Conservation (phyloP, 2,888 invertebrate species). For the Rhagonycha lutea region DNA sequence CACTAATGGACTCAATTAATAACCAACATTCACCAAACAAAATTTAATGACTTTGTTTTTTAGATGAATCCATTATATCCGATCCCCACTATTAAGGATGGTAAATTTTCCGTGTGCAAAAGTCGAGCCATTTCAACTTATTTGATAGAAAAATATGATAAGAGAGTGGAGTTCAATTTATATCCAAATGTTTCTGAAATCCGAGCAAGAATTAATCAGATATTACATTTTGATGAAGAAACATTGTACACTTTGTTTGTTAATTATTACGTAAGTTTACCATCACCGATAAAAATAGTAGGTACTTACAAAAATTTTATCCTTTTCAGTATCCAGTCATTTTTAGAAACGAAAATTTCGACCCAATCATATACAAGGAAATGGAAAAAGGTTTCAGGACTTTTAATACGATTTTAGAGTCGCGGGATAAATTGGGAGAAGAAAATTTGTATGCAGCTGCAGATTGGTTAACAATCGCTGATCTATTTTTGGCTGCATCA, state of each 20-base stretch:
- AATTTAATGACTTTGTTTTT: constrained; percentile 29
- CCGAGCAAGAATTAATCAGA: constrained; percentile 77
- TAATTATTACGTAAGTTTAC: constrained; percentile 72
- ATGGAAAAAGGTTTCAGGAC: constrained; percentile 70
- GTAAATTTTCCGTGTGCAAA: constrained; percentile 81
- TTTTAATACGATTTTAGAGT: constrained; percentile 73
- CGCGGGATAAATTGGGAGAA: constrained; percentile 62
- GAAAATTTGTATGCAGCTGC: constrained; percentile 74
- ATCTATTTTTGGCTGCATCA: constrained; percentile 69
- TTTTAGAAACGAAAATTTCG: constrained; percentile 55
- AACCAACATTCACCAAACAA: no score
- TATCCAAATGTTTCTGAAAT: constrained; percentile 80
- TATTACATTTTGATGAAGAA: constrained; percentile 79
- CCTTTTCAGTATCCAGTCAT: constrained; percentile 50
- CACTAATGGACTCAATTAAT: no score
- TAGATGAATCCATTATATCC: constrained; percentile 85
- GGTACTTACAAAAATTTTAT: constrained; percentile 6
- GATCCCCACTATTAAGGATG: constrained; percentile 82
- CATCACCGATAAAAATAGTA: neutral
- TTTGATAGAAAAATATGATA: constrained; percentile 79
- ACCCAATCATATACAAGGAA: constrained; percentile 70
- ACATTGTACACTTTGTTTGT: constrained; percentile 72
- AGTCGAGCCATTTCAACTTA: constrained; percentile 83
- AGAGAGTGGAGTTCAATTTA: constrained; percentile 65
- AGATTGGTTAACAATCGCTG: no score